Evolutionary conservation across 2,888 invertebrate genomes (phyloP).

Genomic region (Noctua comes): DNA sequence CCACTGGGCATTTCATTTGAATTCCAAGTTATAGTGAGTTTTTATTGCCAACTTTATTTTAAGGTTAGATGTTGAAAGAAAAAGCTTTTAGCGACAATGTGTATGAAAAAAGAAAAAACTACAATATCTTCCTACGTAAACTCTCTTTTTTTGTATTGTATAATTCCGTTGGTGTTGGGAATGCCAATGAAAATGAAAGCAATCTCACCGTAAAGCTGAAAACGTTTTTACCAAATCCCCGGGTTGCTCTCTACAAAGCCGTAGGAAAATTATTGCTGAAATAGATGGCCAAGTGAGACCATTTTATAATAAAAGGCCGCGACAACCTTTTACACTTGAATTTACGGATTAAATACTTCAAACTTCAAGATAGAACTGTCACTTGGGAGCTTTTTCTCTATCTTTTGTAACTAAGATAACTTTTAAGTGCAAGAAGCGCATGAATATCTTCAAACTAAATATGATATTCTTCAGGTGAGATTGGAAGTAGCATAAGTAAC

Average conservation of each 20-base stretch:
- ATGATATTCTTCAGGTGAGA: neutral
- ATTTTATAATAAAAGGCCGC: conserved; percentile 47
- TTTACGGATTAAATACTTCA: conserved; percentile 35
- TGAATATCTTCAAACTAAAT: neutral
- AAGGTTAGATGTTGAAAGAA: neutral
- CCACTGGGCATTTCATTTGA: neutral
- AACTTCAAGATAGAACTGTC: conserved; percentile 9
- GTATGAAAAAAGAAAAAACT: conserved; percentile 26
- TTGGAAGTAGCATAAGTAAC: neutral
- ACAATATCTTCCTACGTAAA: conserved; percentile 18
- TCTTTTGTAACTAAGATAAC: neutral
- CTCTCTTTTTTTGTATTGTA: conserved; percentile 35
- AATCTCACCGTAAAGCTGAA: conserved; percentile 56
- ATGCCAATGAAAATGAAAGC: conserved; percentile 52
- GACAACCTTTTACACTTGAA: conserved; percentile 30
- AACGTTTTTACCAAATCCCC: conserved; percentile 54
- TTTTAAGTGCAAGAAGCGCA: neutral
- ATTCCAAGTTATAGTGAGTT: conserved; percentile 14
- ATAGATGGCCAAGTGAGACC: conserved; percentile 42
- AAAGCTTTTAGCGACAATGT: conserved; percentile 26
- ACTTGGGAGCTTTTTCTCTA: neutral
- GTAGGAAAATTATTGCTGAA: conserved; percentile 51
- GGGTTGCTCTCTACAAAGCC: conserved; percentile 38
- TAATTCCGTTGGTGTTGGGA: conserved; percentile 37
- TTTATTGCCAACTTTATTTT: conserved; percentile 20